Conservation (phyloP, 2,888 invertebrate genomes). For the Sialis fuliginosa region DNA sequence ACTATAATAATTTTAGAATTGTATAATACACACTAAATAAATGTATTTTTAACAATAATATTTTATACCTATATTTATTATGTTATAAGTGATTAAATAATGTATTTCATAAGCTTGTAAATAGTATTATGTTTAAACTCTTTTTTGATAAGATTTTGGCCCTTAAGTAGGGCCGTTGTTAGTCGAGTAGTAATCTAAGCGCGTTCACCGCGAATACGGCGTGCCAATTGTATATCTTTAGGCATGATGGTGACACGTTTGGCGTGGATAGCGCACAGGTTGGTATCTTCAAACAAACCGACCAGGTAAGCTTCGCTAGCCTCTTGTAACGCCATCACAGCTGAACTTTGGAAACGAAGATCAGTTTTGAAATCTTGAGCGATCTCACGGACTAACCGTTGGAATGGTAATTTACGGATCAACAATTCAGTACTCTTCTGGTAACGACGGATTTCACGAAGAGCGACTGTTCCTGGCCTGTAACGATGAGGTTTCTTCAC, state of each 20-base stretch:
- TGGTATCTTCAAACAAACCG: constrained; percentile 93
- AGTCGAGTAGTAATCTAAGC: constrained; percentile 40
- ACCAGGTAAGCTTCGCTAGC: constrained; percentile 83
- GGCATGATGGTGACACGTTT: constrained; percentile 97
- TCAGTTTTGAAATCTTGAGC: too few species aligned
- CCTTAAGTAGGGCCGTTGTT: neutral
- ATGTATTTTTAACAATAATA: too few species aligned
- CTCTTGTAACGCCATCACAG: too few species aligned
- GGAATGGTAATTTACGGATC: constrained; percentile 90
- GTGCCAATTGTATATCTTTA: constrained; percentile 90
- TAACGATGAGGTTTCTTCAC: too few species aligned
- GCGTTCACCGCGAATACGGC: constrained; percentile 91
- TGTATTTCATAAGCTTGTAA: too few species aligned
- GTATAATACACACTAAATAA: too few species aligned
- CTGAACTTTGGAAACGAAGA: too few species aligned
- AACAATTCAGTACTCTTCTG: constrained; percentile 92
- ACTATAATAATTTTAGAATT: too few species aligned
- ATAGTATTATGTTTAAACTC: neutral
- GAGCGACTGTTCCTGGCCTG: constrained; percentile 30
- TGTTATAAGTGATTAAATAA: too few species aligned
- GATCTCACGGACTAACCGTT: too few species aligned
- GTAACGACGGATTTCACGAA: constrained; percentile 92
- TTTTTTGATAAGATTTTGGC: neutral
- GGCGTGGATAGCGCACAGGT: constrained; percentile 93
- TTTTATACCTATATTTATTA: too few species aligned